Evolutionary conservation across 1,140 invertebrate species (phyloP), one percentile per base, ranked within the genome.

Genomic region (Drosophila littoralis): DNA sequence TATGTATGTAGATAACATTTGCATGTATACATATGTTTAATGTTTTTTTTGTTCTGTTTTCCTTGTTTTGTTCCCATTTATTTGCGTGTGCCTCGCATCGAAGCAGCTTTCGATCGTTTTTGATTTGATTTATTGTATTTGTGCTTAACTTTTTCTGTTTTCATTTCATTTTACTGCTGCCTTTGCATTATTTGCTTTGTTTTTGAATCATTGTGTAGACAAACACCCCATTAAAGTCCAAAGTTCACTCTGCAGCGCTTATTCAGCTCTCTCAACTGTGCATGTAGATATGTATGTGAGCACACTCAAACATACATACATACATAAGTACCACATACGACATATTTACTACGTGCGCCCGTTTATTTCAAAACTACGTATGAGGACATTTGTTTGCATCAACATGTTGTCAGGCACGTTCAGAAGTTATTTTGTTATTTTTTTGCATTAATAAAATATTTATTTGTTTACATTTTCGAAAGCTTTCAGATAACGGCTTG

Each of bases 361-460:
- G 8, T 35, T 57, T 40, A 40, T 36, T 50, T 52, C 42, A 35
- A 45, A 15, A 52, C 43, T 17, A 36, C 48, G 33, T 46, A 61
- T 13, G 52, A 6, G 22, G 38, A 13, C 48, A 32, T 51, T 35
- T 12, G 13, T 71, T 33, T 40, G 3, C n/a, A 32, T 33, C 42
- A 77, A 82, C 79, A 65, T 82, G 82, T 70, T 77, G 10, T 55
- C 8, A 33, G 72, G 70, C 79, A 79, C 83, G 83, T 88, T 85
- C 76, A 48, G 51, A 8, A 8, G 33, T 36, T 35, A 10, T n/a
- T 15, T 52, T 35, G 50, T 35, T 13, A 36, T 52, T 9, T 9
- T n/a, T 15, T 54, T 54, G 8, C 51, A 52, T 13, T 50, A 15
- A 36, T 32, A 52, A 36, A 15, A 13, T 50, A 50, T 38, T 60